Conservation (phyloP, 2,113 vertebrate species). For the Uropsilus gracilis region DNA sequence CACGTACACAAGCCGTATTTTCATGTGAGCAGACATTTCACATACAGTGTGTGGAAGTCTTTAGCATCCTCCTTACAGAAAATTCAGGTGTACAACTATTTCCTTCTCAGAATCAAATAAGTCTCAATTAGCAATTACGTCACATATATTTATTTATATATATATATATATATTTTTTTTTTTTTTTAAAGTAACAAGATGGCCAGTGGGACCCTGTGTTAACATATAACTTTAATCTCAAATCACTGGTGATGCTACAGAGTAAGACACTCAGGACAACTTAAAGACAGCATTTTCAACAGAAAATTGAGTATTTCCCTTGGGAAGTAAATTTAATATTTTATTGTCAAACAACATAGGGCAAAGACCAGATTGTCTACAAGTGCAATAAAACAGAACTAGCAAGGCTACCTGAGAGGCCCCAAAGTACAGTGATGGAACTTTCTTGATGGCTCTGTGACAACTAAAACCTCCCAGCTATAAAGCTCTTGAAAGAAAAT, state of each 20-base stretch:
- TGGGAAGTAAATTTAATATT: constrained; percentile 3
- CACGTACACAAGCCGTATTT: not conserved
- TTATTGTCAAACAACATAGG: not conserved
- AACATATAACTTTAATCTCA: not conserved
- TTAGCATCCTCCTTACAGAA: not conserved
- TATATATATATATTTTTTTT: no score
- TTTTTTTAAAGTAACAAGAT: not conserved
- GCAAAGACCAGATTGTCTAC: not conserved
- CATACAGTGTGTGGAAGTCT: not conserved
- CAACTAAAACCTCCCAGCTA: not conserved
- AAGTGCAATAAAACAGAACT: not conserved
- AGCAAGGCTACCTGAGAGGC: not conserved
- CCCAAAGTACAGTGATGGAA: not conserved
- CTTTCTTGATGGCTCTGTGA: not conserved
- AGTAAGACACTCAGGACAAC: not conserved
- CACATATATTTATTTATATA: no score
- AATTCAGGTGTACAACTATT: not conserved
- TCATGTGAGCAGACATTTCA: not conserved
- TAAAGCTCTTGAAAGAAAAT: not conserved
- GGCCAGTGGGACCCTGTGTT: not conserved
- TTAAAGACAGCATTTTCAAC: constrained; percentile 14
- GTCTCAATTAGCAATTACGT: not conserved
- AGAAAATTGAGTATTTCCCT: constrained; percentile 28
- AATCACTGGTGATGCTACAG: not conserved
- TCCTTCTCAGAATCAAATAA: not conserved